Evolutionary conservation across 2,113 vertebrate species (phyloP).

Genomic region (Pelmatolapia mariae): DNA sequence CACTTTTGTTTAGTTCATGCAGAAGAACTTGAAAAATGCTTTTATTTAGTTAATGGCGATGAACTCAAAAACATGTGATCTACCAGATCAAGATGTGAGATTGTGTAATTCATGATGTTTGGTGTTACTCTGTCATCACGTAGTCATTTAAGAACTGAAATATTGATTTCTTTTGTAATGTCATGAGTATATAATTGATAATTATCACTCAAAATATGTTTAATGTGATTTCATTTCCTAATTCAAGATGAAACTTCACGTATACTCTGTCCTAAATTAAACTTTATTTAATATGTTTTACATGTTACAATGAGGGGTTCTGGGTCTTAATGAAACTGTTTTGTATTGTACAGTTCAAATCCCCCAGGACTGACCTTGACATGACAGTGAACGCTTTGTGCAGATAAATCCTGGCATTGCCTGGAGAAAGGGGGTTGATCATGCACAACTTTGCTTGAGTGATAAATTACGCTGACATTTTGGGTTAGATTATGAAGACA

Average conservation of each 20-base stretch:
- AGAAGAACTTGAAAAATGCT: not conserved
- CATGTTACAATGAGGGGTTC: not conserved
- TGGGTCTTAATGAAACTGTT: not conserved
- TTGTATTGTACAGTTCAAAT: not conserved
- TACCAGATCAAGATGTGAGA: not conserved
- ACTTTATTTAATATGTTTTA: not conserved
- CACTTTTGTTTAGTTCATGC: not conserved
- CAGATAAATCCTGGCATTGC: constrained; percentile 24
- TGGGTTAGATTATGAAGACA: constrained; percentile 18
- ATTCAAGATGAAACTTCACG: not conserved
- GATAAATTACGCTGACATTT: constrained; percentile 42
- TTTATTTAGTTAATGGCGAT: not conserved
- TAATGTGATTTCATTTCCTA: not conserved
- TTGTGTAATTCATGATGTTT: not conserved
- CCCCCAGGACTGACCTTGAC: constrained; percentile 23
- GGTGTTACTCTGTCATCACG: not conserved
- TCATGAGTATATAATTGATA: not conserved
- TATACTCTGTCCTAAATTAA: not conserved
- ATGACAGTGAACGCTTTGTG: not conserved
- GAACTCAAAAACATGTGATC: not conserved
- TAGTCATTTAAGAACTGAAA: not conserved
- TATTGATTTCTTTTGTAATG: not conserved
- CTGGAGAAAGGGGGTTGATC: not conserved
- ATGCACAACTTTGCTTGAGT: constrained; percentile 13
- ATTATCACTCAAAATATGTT: not conserved